Evolutionary conservation across 1,140 invertebrate genomes (phyloP).

Genomic region (Dufourea novaeangliae): DNA sequence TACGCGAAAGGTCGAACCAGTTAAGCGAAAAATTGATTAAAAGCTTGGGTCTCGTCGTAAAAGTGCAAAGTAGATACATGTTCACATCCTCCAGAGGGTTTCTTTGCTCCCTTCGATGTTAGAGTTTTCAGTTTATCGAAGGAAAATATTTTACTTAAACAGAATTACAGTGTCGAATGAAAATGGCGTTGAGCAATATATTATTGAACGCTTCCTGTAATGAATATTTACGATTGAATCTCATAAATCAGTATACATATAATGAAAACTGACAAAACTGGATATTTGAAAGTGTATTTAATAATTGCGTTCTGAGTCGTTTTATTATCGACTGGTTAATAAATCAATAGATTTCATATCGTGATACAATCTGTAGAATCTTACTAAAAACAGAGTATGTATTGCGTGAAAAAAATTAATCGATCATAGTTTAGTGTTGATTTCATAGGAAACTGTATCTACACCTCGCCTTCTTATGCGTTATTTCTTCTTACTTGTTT

Average conservation of each 20-base stretch:
- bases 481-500: too few species aligned
- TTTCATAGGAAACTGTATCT: too few species aligned
- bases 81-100: not conserved
- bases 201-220: not conserved
- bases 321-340: too few species aligned
- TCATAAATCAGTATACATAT: not conserved
- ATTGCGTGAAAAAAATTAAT: too few species aligned
- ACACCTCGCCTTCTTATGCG: too few species aligned
- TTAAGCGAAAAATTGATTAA: conserved; percentile 4
- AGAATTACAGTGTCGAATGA: not conserved
- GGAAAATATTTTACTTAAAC: not conserved
- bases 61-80: not conserved
- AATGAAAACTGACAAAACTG: not conserved
- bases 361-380: too few species aligned
- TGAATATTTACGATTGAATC: too few species aligned
- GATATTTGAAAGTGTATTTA: too few species aligned
- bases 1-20: not conserved
- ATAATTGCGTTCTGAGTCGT: too few species aligned
- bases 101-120: not conserved
- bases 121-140: not conserved
- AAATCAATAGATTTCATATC: too few species aligned
- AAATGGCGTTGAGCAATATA: not conserved
- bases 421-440: too few species aligned
- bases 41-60: not conserved
- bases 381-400: too few species aligned